These are phyloP conservation scores for Furcula furcula DNA, from an alignment of 2,888 invertebrate species.

Conservation along the genomic window DNA sequence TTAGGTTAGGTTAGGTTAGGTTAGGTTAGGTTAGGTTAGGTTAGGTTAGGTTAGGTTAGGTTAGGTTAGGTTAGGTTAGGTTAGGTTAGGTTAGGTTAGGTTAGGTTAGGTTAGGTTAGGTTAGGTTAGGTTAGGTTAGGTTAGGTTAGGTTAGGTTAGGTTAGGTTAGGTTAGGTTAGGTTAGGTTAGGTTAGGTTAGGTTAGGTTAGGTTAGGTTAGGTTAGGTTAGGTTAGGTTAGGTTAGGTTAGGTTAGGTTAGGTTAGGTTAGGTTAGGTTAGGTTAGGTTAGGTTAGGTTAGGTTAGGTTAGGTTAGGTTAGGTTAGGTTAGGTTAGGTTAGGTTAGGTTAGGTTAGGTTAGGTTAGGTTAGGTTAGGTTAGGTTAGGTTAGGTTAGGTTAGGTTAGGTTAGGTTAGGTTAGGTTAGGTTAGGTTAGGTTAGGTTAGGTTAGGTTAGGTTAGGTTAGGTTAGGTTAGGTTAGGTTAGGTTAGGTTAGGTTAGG, in stretches of 20 bases:
- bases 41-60: conserved; percentile 29
- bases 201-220: conserved; percentile 29
- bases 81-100: conserved; percentile 27
- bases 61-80: conserved; percentile 33
- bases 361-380: conserved; percentile 31
- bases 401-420: conserved; percentile 29
- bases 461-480: conserved; percentile 14
- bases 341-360: conserved; percentile 34
- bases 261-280: conserved; percentile 29
- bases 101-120: conserved; percentile 22
- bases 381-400: conserved; percentile 31
- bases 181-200: conserved; percentile 29
- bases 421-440: conserved; percentile 25
- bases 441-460: conserved; percentile 20
- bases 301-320: conserved; percentile 23
- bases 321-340: conserved; percentile 31
- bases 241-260: conserved; percentile 23
- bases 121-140: conserved; percentile 28
- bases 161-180: conserved; percentile 28
- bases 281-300: conserved; percentile 22
- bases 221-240: conserved; percentile 29
- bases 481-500: conserved; percentile 11
- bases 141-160: conserved; percentile 27
- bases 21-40: conserved; percentile 30
- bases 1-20: conserved; percentile 29